Base-by-base conservation (phyloP, 2,113 vertebrate species). In the Regulus satrapa region DNA sequence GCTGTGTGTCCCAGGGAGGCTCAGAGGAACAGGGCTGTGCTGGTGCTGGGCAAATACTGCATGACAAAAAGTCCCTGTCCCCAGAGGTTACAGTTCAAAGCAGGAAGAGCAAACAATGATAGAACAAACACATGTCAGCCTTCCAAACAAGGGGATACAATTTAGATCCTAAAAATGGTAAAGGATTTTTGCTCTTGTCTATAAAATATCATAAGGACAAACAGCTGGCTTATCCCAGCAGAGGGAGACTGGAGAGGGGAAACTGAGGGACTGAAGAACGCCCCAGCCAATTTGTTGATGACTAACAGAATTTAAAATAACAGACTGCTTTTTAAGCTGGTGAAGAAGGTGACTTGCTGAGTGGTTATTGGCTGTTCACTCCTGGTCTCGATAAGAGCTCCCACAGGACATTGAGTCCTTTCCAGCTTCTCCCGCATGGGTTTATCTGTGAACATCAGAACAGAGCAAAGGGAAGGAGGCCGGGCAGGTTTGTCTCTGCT, bases 371-470 rank as follows among this genome's bases (percentile, higher is more conserved):
- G 12, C 88, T 92, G 58, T 16, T 94, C 55, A 51, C 83, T 82
- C 69, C 75, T 64, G 56, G 10, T 43, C 74, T 56, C 94, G 94
- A 96, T 97, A 97, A 97, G 87, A 94, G 87, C 62, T 96, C 93
- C 95, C 95, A 90, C 69, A 88, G 95, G 94, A 97, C 96, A 54
- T 92, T 80, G 76, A 94, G 94, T 97, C 79, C 95, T 95, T 93
- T 91, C 79, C 95, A 96, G 86, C 88, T 92, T 95, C 92, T 95
- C 87, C 86, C 0, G 4, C 58, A 61, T 7, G n/a, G 38, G 56
- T 93, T 97, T 96, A 97, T 97, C 94, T 93, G 81, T 69, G 89
- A 77, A 36, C 88, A 95, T 96, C 93, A 77, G 92, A 29, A 49
- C 92, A 94, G 94, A 93, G 95, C 94, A 76, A 28, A 92, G 91